Evolutionary conservation across 2,113 vertebrate species (phyloP).

Genomic region (Serilophus lunatus): DNA sequence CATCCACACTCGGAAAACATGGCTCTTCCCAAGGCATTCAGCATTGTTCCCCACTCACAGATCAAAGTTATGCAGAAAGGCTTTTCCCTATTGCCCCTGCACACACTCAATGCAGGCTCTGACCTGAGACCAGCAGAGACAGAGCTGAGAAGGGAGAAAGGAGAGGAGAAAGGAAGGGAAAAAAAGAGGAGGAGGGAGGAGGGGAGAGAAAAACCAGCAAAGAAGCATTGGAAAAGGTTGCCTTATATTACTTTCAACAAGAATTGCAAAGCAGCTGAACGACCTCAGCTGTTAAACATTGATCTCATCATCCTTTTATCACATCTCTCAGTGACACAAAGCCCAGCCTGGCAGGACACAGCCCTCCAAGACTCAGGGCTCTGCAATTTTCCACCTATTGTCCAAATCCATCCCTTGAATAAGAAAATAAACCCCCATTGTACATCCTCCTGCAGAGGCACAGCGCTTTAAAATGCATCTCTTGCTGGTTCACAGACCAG

Average conservation of each 20-base stretch:
- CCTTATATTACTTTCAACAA: background rate
- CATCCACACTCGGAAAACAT: accelerated
- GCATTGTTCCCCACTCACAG: accelerated
- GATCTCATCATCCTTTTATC: background rate
- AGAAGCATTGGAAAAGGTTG: background rate
- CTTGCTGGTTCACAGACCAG: background rate
- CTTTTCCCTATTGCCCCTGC: background rate
- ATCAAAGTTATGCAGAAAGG: background rate
- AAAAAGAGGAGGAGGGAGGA: background rate
- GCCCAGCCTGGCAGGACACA: background rate
- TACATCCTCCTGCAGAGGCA: accelerated
- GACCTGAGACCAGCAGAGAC: background rate
- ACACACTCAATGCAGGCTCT: background rate
- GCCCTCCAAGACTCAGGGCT: background rate
- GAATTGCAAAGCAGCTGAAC: background rate
- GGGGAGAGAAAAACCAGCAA: background rate
- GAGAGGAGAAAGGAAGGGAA: background rate
- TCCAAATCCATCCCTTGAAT: background rate
- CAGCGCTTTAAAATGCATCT: background rate
- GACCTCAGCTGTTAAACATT: background rate
- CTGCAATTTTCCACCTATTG: background rate
- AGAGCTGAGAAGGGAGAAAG: background rate
- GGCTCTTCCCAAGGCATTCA: accelerated
- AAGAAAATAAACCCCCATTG: accelerated
- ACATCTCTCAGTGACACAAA: background rate